These are phyloP conservation scores for Lasioglossum pauxillum DNA, from an alignment of 2,888 invertebrate species.

Conservation along the genomic window DNA sequence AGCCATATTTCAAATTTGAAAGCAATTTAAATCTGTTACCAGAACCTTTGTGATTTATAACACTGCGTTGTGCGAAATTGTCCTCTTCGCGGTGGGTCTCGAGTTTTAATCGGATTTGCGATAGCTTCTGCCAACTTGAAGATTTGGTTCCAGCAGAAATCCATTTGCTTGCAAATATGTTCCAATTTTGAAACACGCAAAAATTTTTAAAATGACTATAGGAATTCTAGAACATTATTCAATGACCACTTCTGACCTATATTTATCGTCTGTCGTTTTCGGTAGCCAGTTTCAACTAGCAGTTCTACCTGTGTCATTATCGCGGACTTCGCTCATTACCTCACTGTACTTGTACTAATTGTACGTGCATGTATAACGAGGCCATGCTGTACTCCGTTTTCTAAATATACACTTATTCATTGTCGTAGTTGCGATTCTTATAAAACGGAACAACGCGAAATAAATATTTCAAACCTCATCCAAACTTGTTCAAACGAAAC, in stretches of 20 bases:
- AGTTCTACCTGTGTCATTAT: neutral
- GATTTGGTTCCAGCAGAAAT: neutral
- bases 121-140: neutral
- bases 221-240: neutral
- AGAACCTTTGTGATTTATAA: neutral
- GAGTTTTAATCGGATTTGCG: neutral
- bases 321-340: neutral
- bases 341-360: neutral
- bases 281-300: neutral
- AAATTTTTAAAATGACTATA: too few species aligned
- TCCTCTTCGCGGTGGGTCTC: neutral
- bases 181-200: too few species aligned
- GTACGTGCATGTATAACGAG: neutral
- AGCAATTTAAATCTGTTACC: constrained; percentile 2
- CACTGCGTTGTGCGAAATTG: neutral
- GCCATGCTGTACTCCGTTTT: neutral
- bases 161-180: neutral
- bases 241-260: neutral
- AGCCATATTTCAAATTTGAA: neutral
- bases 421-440: neutral
- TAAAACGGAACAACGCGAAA: neutral
- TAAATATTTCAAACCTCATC: neutral
- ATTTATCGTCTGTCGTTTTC: neutral
- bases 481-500: neutral
- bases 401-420: neutral